Evolutionary conservation across 2,888 invertebrate genomes (phyloP).

Genomic region (Cyaniris semiargus): DNA sequence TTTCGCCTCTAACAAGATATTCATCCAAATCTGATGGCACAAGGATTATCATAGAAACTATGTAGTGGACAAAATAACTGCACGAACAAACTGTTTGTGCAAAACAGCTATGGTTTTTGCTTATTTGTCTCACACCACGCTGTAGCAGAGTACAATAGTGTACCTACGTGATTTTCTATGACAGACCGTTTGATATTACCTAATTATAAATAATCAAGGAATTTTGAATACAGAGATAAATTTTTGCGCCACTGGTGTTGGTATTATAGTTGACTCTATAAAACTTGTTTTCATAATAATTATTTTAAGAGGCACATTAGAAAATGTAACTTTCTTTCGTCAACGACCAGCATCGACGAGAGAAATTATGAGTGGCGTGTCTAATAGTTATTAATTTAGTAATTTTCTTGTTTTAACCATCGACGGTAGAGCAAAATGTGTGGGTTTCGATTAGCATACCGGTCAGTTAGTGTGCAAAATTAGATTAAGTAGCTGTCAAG

Average conservation of each 20-base stretch:
- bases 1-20: no score
- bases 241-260: neutral
- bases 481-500: neutral
- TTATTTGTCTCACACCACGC: no score
- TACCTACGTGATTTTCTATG: neutral
- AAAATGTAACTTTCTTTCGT: slow-evolving; percentile 30
- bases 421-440: slow-evolving; percentile 1
- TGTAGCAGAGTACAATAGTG: no score
- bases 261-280: neutral
- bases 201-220: neutral
- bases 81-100: no score
- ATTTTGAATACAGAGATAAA: neutral
- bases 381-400: slow-evolving; percentile 20
- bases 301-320: slow-evolving; percentile 24
- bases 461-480: neutral
- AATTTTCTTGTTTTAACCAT: neutral
- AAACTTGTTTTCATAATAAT: slow-evolving; percentile 18
- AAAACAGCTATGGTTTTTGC: no score
- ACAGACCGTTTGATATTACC: neutral
- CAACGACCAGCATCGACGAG: neutral
- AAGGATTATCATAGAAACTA: no score
- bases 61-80: no score
- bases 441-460: neutral
- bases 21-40: no score
- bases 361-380: slow-evolving; percentile 8